phyloP scores from a whole-genome alignment of 2,113 vertebrate species.

The Mirounga angustirostris region DNA sequence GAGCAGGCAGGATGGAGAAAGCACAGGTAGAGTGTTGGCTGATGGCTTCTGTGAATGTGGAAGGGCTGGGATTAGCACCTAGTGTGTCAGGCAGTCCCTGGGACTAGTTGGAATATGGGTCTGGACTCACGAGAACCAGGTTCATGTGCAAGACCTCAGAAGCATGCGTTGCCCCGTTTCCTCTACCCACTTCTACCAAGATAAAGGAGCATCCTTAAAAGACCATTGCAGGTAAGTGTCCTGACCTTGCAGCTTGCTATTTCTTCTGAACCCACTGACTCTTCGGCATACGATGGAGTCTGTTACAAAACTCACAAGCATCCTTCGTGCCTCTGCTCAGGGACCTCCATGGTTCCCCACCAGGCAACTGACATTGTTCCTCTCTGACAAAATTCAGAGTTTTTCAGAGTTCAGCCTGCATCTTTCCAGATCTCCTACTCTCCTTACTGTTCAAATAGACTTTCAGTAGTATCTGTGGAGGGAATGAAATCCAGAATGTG shows the following conservation, averaged over 20 bases:
- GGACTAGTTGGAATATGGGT: too few species aligned
- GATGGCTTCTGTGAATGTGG: neutral
- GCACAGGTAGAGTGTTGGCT: too few species aligned
- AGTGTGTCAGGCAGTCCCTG: too few species aligned
- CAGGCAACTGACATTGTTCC: neutral
- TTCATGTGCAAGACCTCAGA: neutral
- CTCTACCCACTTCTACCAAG: neutral
- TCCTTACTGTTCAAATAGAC: neutral
- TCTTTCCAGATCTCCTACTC: neutral
- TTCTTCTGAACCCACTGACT: neutral
- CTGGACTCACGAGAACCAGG: neutral
- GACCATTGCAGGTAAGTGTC: rapidly evolving
- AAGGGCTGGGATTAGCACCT: neutral
- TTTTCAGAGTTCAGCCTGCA: neutral
- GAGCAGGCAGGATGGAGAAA: neutral
- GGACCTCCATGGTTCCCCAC: too few species aligned
- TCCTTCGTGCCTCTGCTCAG: neutral
- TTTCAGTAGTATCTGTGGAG: neutral
- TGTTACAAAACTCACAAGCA: neutral
- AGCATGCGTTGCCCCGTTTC: neutral
- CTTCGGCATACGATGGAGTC: neutral
- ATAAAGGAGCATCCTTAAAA: neutral
- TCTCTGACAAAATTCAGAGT: neutral
- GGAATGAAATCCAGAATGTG: neutral
- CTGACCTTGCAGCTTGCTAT: neutral